Evolutionary conservation across 2,888 invertebrate genomes (phyloP).

Genomic region (Volucella inanis): DNA sequence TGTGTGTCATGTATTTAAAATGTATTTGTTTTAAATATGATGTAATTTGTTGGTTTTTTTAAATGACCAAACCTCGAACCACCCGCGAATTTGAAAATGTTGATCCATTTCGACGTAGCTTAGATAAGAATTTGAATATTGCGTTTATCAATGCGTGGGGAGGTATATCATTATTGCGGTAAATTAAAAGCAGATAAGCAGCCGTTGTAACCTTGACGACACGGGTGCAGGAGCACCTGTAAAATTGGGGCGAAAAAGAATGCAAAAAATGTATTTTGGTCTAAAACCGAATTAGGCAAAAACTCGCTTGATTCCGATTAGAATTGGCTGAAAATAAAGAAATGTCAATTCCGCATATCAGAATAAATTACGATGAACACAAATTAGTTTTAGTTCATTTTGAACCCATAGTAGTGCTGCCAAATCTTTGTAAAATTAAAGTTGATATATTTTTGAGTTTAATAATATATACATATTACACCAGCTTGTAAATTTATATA

Average conservation of each 20-base stretch:
- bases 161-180: conserved; percentile 41
- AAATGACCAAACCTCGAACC: conserved; percentile 80
- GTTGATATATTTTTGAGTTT: too few species aligned
- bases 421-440: background rate
- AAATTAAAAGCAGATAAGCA: conserved; percentile 20
- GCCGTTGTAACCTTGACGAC: background rate
- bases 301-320: conserved; percentile 11
- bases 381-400: conserved; percentile 6
- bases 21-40: conserved; percentile 30
- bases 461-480: too few species aligned
- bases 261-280: conserved; percentile 11
- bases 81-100: conserved; percentile 80
- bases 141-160: background rate
- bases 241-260: conserved; percentile 21
- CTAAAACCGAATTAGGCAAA: conserved; percentile 10
- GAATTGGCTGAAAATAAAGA: conserved; percentile 9
- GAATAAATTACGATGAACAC: conserved; percentile 40
- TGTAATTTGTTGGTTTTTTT: conserved; percentile 27
- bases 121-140: conserved; percentile 12
- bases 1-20: conserved; percentile 51
- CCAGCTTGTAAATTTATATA: too few species aligned
- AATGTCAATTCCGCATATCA: conserved; percentile 55
- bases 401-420: background rate
- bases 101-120: conserved; percentile 75
- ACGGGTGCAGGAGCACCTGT: conserved; percentile 26